Base-by-base conservation (phyloP, 2,888 invertebrate genomes). In the Agrilus biguttatus region DNA sequence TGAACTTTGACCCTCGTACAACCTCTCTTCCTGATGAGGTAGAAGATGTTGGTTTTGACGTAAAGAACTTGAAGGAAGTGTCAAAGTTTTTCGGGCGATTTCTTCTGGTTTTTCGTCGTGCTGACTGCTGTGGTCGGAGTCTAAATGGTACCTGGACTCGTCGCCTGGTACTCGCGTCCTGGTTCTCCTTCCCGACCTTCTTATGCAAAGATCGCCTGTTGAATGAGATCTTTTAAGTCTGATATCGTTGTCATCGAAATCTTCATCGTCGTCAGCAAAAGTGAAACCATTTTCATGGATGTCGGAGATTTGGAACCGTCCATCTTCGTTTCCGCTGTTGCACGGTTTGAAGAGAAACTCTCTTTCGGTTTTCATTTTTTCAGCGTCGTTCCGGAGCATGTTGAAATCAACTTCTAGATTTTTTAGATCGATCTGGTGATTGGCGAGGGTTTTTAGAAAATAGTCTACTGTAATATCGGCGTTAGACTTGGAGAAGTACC, bases 71-170 rank as follows among this genome's bases (percentile, higher is more conserved):
- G 65, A 62, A 21, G 67, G 65, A 46, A 65, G 53, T 28, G 63
- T 61, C 42, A 70, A 52, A 41, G 66, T 61, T 49, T 63, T 62
- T 44, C 62, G 53, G 2, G 63, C 66, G 23, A 67, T 52, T 49
- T 71, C 70, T 54, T 72, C 71, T 2, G 70, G 70, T 52, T 68
- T 67, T 36, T 71, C 71, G 43, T 70, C 70, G 52, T 72, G 71
- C 43, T 68, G 68, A 47, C 68, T 69, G 44, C 67, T 69, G 46
- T 72, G 71, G 48, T 72, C 71, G 0, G 70, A 70, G 54, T 72
- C 71, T 40, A 70, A 53, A 53, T 70, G 69, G 47, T 69, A 70
- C 36, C 67, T 57, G 2, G 69, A 66, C 48, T 68, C 68, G 36
- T 66, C 66, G 2, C 60, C 61, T 19, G 55, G 59, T 46, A 57